Conservation (phyloP, 2,113 vertebrate species). For the Callionymus lyra region DNA sequence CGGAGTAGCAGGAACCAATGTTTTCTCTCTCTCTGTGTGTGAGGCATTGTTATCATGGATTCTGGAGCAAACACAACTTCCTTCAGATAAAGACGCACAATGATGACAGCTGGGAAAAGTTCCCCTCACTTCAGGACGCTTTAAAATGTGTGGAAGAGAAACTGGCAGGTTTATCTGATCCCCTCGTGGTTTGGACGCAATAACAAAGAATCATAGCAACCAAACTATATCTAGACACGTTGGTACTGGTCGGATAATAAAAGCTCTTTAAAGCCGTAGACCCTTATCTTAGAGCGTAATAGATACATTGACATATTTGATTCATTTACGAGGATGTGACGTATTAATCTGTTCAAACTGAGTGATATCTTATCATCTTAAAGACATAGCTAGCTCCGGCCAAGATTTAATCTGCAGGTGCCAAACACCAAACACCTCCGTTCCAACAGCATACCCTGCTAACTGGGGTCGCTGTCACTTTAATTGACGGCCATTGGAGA, state of each 20-base stretch:
- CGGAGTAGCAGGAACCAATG: constrained; percentile 18
- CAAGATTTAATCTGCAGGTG: too few species aligned
- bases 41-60: constrained; percentile 42
- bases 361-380: too few species aligned
- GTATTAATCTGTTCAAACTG: too few species aligned
- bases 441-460: constrained; percentile 9
- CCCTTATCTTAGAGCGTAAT: too few species aligned
- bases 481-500: constrained; percentile 32
- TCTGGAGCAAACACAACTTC: constrained; percentile 11
- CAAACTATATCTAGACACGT: constrained; percentile 29
- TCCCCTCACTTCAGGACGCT: constrained; percentile 31
- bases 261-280: too few species aligned
- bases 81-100: constrained; percentile 23
- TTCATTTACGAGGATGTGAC: too few species aligned
- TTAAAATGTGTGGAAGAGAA: constrained; percentile 42
- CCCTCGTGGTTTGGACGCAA: constrained; percentile 35
- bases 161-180: constrained; percentile 28
- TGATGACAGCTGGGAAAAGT: constrained; percentile 22
- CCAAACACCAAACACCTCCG: too few species aligned
- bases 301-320: too few species aligned
- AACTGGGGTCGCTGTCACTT: constrained; percentile 35
- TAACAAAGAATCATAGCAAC: constrained; percentile 70
- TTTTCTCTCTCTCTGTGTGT: constrained; percentile 24
- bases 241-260: constrained; percentile 12
- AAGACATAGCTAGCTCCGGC: too few species aligned